Evolutionary conservation across 2,797 vertebrate genomes (phyloP).

Genomic region (Pantherophis alleghaniensis): DNA sequence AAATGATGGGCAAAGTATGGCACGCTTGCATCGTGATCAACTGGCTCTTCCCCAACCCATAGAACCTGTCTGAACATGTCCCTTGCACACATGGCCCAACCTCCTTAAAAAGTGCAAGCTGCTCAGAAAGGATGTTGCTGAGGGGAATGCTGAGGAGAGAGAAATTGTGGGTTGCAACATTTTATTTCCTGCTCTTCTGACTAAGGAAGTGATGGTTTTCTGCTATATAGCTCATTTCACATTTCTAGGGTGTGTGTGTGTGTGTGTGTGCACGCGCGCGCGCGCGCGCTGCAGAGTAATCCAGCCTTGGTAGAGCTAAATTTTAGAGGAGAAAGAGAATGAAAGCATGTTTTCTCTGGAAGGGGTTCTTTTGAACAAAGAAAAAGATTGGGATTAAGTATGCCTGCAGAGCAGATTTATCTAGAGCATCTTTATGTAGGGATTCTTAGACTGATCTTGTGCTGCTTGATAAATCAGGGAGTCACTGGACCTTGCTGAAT

Average conservation of each 20-base stretch:
- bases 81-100: background rate
- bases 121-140: background rate
- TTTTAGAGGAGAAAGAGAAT: background rate
- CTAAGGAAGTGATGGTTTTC: background rate
- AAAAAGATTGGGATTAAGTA: background rate
- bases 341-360: no score
- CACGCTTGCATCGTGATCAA: background rate
- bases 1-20: background rate
- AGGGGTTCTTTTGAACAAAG: background rate
- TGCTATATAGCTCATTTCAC: no score
- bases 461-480: background rate
- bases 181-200: background rate
- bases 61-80: constrained; percentile 1
- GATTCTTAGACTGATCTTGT: background rate
- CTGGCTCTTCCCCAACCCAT: background rate
- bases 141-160: no score
- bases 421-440: background rate
- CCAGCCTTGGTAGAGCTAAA: background rate
- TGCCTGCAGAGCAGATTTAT: background rate
- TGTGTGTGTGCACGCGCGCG: background rate
- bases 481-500: background rate
- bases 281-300: background rate
- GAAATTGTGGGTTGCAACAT: no score
- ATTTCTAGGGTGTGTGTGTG: background rate
- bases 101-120: background rate